Percentiles rank a stretch among this genome's conserved stretches.
Conservation (phyloP, 2,888 invertebrate species). For the Dryobotodes eremita region DNA sequence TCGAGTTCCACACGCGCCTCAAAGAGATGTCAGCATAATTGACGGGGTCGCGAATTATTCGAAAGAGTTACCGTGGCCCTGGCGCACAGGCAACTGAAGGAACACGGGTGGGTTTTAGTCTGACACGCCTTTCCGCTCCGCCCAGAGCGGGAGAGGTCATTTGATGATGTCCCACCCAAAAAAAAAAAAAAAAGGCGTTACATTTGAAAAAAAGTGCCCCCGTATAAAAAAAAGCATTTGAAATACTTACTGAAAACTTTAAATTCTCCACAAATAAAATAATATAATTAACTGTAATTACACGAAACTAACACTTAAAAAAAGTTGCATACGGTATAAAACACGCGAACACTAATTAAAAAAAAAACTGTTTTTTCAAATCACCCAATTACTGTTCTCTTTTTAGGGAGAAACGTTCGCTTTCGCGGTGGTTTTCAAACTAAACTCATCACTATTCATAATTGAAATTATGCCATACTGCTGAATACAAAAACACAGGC, state of each 20-base stretch:
- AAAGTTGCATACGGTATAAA: not conserved
- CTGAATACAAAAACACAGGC: conserved; percentile 34
- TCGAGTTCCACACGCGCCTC: too few species aligned
- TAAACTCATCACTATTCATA: not conserved
- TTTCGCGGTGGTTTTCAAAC: not conserved
- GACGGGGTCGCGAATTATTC: too few species aligned
- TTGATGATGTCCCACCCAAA: too few species aligned
- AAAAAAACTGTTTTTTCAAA: not conserved
- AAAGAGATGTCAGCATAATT: too few species aligned
- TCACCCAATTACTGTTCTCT: not conserved
- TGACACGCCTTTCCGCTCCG: too few species aligned
- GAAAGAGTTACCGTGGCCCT: too few species aligned
- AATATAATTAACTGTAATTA: not conserved
- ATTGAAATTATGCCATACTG: conserved; percentile 10
- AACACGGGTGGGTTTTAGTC: too few species aligned
- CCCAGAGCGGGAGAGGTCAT: too few species aligned
- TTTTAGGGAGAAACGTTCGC: not conserved
- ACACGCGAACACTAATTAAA: not conserved
- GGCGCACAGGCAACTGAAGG: too few species aligned
- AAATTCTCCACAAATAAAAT: not conserved
- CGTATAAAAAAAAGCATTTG: too few species aligned
- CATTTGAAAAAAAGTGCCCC: too few species aligned
- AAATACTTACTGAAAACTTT: conserved; percentile 1
- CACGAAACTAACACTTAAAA: not conserved
- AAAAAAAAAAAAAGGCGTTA: not conserved